Evolutionary conservation across 2,888 invertebrate species (phyloP).

Genomic region (Lepidonotus clava): DNA sequence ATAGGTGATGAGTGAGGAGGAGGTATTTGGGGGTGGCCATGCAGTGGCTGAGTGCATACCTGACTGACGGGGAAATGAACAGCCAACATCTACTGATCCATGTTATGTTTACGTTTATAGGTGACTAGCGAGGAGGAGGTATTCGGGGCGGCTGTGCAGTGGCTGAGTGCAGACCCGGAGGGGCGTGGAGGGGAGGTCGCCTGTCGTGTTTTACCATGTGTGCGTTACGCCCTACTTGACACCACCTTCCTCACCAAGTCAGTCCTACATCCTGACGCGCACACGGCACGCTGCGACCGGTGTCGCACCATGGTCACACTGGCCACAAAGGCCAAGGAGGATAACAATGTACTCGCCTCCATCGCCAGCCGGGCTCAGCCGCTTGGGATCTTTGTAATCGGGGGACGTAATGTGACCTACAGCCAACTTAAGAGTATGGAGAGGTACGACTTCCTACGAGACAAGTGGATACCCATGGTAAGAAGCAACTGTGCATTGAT

Average conservation of each 20-base stretch:
- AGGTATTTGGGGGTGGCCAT: slow-evolving; percentile 76
- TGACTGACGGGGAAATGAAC: too few relatives aligned
- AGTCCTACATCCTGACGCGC: slow-evolving; percentile 75
- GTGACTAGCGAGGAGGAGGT: slow-evolving; percentile 76
- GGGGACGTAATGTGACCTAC: slow-evolving; percentile 76
- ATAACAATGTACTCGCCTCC: slow-evolving; percentile 70
- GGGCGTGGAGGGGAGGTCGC: slow-evolving; percentile 67
- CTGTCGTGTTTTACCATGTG: slow-evolving; percentile 74
- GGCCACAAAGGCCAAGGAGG: slow-evolving; percentile 73
- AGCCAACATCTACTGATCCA: too few relatives aligned
- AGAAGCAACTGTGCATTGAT: slow-evolving; percentile 51
- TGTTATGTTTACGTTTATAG: slow-evolving; percentile 13
- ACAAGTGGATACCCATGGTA: slow-evolving; percentile 77
- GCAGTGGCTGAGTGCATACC: too few relatives aligned
- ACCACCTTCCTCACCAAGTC: slow-evolving; percentile 74
- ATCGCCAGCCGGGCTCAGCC: slow-evolving; percentile 75
- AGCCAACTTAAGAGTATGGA: slow-evolving; percentile 78
- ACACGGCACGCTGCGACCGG: slow-evolving; percentile 74
- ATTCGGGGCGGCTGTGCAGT: slow-evolving; percentile 74
- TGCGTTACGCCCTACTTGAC: slow-evolving; percentile 75
- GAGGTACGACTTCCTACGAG: slow-evolving; percentile 76
- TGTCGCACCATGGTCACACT: slow-evolving; percentile 76
- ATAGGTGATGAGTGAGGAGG: slow-evolving; percentile 72
- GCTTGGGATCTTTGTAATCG: slow-evolving; percentile 78
- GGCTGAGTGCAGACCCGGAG: slow-evolving; percentile 74